phyloP scores from a whole-genome alignment of 2,888 invertebrate genomes.

The Amphipoea lucens region DNA sequence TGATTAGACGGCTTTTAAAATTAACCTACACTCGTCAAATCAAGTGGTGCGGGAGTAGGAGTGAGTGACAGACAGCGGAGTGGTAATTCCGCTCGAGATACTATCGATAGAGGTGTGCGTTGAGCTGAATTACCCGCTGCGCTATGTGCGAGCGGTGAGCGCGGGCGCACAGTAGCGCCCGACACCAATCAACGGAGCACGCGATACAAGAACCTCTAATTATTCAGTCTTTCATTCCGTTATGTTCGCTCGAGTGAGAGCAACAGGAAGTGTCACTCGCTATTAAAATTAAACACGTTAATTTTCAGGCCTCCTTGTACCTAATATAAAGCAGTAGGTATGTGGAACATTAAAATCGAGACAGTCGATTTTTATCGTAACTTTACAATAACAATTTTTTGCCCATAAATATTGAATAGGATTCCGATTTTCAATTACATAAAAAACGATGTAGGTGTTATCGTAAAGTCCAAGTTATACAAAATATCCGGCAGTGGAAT shows the following conservation, averaged over 20 bases:
- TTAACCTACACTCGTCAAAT: constrained; percentile 74
- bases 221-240: constrained; percentile 76
- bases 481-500: constrained; percentile 8
- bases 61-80: constrained; percentile 79
- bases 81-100: constrained; percentile 81
- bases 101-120: constrained; percentile 78
- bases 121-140: constrained; percentile 75
- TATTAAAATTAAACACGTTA: constrained; percentile 55
- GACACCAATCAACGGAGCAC: constrained; percentile 73
- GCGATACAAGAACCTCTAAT: constrained; percentile 74
- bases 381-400: background rate
- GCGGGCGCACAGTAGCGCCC: constrained; percentile 78
- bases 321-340: background rate
- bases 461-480: background rate
- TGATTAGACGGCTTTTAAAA: constrained; percentile 74
- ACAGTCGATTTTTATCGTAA: background rate
- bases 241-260: constrained; percentile 65
- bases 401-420: background rate
- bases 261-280: constrained; percentile 61
- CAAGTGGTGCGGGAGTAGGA: constrained; percentile 64
- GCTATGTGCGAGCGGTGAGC: constrained; percentile 52
- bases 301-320: constrained; percentile 26
- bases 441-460: background rate
- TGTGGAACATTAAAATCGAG: constrained; percentile 35
- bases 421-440: background rate